Percentiles rank a stretch among this genome's conserved stretches.
phyloP scores from a whole-genome alignment of 1,140 invertebrate species.

The Psix sp. region DNA sequence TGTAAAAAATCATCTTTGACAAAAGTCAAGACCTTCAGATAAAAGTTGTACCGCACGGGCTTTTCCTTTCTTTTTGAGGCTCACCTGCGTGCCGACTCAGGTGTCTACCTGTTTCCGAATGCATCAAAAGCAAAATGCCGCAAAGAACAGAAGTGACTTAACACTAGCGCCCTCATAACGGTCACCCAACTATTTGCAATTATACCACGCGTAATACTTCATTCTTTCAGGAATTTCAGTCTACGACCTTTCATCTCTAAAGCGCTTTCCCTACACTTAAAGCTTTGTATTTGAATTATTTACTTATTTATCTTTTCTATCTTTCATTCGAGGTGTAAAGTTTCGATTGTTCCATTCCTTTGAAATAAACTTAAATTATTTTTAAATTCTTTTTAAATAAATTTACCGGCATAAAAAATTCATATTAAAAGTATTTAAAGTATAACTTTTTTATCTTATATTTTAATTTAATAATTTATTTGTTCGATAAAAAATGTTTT shows the following conservation, averaged over 20 bases:
- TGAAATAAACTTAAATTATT: background rate
- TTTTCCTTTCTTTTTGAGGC: conserved; percentile 51
- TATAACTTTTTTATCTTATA: no score
- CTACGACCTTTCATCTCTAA: conserved; percentile 20
- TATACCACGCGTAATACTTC: conserved; percentile 39
- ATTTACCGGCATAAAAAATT: background rate
- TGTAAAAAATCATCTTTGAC: conserved; percentile 50
- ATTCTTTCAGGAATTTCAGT: conserved; percentile 44
- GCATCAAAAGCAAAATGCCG: conserved; percentile 44
- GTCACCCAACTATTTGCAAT: conserved; percentile 50
- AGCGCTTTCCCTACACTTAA: conserved; percentile 32
- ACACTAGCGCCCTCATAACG: conserved; percentile 39
- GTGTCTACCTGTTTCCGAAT: conserved; percentile 46
- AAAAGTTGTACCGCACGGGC: conserved; percentile 44
- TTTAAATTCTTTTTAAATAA: background rate
- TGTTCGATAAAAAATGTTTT: no score
- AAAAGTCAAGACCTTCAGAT: conserved; percentile 46
- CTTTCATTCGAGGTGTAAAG: no score
- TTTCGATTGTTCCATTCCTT: background rate
- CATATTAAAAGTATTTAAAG: no score
- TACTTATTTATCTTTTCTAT: conserved; percentile 6
- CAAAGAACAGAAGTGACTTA: conserved; percentile 48
- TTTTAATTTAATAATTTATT: no score
- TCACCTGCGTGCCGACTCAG: conserved; percentile 17
- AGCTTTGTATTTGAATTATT: conserved; percentile 20